Conservation (phyloP, 2,888 invertebrate species). For the Bhutanitis thaidina region DNA sequence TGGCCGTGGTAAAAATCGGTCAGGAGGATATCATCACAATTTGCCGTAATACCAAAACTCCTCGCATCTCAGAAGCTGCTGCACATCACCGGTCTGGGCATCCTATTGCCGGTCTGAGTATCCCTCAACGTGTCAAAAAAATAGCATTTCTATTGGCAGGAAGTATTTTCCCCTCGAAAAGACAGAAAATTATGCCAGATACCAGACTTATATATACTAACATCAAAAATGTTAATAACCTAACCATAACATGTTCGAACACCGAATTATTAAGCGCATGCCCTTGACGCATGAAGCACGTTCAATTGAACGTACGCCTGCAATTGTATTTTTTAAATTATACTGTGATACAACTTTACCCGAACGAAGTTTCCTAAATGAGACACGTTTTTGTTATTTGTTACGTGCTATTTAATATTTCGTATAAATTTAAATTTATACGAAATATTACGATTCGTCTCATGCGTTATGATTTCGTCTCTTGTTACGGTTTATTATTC, state of each 20-base stretch:
- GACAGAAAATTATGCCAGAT: too few species aligned
- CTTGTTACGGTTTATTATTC: constrained; percentile 24
- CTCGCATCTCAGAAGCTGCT: too few species aligned
- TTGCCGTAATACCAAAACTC: too few species aligned
- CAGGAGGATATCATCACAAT: too few species aligned
- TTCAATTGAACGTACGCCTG: neutral
- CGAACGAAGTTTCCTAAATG: constrained; percentile 1
- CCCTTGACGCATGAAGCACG: constrained; percentile 5
- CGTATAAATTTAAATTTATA: too few species aligned
- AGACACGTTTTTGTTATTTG: constrained; percentile 10
- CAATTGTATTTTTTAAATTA: neutral
- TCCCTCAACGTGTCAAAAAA: too few species aligned
- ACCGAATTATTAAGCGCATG: neutral
- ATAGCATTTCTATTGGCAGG: too few species aligned
- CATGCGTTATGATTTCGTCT: neutral
- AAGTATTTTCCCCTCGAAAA: too few species aligned
- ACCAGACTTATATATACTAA: too few species aligned
- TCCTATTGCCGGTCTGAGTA: too few species aligned
- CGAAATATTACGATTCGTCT: constrained; percentile 14
- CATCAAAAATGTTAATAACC: neutral
- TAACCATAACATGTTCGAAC: neutral
- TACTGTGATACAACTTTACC: neutral
- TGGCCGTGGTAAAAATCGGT: too few species aligned
- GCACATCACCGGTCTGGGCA: too few species aligned
- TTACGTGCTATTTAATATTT: constrained; percentile 11